A percentile compares a stretch with the other conserved stretches of the same genome.
Conservation (phyloP, 2,888 invertebrate species). For the Trichogramma evanescens region DNA sequence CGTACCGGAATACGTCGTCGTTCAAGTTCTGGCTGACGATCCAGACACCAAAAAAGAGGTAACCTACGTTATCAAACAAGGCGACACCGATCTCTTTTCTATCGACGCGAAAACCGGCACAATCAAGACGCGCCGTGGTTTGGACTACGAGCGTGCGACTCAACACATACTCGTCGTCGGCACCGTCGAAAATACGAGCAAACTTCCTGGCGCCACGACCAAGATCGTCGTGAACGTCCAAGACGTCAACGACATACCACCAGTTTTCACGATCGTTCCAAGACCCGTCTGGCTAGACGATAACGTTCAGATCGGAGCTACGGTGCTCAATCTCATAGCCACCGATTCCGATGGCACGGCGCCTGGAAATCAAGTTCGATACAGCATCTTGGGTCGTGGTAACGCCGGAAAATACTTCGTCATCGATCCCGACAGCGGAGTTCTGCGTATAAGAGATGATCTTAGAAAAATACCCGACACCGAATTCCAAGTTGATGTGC, state of each 20-base stretch:
- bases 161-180: constrained; percentile 72
- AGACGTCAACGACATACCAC: constrained; percentile 83
- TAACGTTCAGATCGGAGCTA: constrained; percentile 72
- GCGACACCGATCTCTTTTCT: constrained; percentile 73
- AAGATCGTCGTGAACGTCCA: constrained; percentile 67
- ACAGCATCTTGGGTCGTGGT: constrained; percentile 75
- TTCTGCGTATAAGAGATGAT: constrained; percentile 73
- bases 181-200: constrained; percentile 72
- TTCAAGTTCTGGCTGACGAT: constrained; percentile 77
- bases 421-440: constrained; percentile 78
- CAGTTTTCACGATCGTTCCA: constrained; percentile 76
- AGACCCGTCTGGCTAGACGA: constrained; percentile 79
- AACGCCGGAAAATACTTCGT: constrained; percentile 80
- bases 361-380: constrained; percentile 72
- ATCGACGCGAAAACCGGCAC: constrained; percentile 75
- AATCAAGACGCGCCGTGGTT: constrained; percentile 65
- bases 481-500: constrained; percentile 66
- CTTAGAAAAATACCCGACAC: constrained; percentile 77
- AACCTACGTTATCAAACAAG: constrained; percentile 76
- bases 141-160: constrained; percentile 72
- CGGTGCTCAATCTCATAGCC: constrained; percentile 72
- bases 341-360: constrained; percentile 78
- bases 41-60: constrained; percentile 74
- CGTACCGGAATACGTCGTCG: constrained; percentile 67
- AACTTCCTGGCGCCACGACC: constrained; percentile 64